Evolutionary conservation across 92 coral and sea anemone genomes (phyloP), one percentile per base, ranked within the genome.

Genomic region (Porites cylindrica): DNA sequence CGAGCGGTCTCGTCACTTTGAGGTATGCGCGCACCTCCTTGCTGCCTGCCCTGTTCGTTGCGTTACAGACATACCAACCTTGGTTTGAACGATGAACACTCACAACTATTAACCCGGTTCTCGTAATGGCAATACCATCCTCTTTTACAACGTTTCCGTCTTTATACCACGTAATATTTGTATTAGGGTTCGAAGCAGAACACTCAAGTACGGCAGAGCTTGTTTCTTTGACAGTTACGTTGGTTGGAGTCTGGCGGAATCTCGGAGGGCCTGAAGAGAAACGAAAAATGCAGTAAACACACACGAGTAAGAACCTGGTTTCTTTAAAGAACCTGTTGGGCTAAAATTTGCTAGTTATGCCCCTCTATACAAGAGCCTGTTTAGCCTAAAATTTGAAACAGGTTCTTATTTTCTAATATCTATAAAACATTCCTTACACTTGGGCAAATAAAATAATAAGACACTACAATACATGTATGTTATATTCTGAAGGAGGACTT

Each of bases 61-160:
- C 95, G 43, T 86, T 89, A 68, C 99, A 97, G 13, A 88, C 90
- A 66, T 97, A 97, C 76, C 92, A 72, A 9, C 99, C 99, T 16
- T 84, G 77, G 70, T 97, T 92, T 24, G 66, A 91, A 68, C 66
- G 89, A 78, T 87, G 77, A 10, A 70, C 89, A 19, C 32, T 5
- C 18, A 75, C 16, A 70, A 97, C 75, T 9, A 90, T 10, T 10
- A 97, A 76, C 60, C 95, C 94, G 50, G 6, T 19, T 18, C 61
- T 21, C 23, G 63, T 54, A 59, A 67, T 52, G 26, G 65, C 83
- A 64, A 74, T 74, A 23, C 21, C 24, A 11, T 75, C 81, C 18
- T 58, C 76, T 18, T 75, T 38, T 7, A 84, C 66, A n/a, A 24
- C 79, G 59, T 60, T 82, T 67, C 96, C 95, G 66, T 95, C 94